Evolutionary conservation across 1,140 invertebrate species (phyloP).

Genomic region (Scylla paramamosain): DNA sequence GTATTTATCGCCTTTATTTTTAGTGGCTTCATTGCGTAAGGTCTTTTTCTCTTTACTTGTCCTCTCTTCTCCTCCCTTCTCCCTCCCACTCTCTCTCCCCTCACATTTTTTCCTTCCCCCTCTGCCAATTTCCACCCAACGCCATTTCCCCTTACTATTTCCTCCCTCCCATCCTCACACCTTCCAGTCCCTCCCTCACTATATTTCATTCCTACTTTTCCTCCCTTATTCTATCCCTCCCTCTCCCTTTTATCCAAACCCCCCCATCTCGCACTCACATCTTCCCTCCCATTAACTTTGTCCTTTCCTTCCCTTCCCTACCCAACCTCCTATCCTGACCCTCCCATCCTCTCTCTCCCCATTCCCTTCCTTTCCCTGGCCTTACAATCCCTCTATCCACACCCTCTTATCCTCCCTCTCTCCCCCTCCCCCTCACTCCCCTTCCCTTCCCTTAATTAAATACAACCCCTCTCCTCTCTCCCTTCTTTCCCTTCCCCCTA

Average conservation of each 20-base stretch:
- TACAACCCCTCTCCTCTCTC: too few species aligned
- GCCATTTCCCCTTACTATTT: not conserved
- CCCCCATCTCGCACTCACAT: not conserved
- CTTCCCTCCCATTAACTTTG: too few species aligned
- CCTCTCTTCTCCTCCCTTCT: not conserved
- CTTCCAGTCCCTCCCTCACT: not conserved
- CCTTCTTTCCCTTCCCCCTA: not conserved
- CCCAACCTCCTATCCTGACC: not conserved
- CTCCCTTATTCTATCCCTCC: not conserved
- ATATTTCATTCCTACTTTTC: not conserved
- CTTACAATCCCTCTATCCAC: not conserved
- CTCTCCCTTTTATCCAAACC: not conserved
- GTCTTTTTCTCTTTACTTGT: too few species aligned
- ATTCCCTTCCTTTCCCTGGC: not conserved
- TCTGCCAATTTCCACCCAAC: not conserved
- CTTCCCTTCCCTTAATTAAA: not conserved
- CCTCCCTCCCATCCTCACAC: not conserved
- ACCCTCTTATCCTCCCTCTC: not conserved
- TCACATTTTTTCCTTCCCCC: not conserved
- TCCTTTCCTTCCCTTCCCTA: not conserved
- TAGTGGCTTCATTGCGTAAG: too few species aligned
- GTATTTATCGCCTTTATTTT: too few species aligned
- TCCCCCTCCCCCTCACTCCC: not conserved
- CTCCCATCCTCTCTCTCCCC: slow-evolving; percentile 31
- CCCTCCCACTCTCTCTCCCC: not conserved